Base-by-base conservation (phyloP, 2,113 vertebrate genomes). In the Festucalex cinctus region DNA sequence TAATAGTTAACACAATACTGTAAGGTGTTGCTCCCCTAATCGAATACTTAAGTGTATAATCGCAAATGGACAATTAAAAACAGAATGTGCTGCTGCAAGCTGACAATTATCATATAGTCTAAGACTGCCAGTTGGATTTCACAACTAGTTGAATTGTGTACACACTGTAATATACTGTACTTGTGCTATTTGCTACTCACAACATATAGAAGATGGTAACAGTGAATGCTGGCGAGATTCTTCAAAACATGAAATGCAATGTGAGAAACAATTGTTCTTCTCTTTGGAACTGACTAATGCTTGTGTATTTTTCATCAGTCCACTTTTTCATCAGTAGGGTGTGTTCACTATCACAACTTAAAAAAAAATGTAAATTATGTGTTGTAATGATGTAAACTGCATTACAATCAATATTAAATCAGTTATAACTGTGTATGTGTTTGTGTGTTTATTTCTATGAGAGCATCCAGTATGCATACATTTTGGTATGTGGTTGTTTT, bases 381-480 rank as follows among this genome's bases (percentile, higher is more conserved):
- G 20, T 37, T 61, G 37, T 61, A 14, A 41, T 61, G 14, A 82
- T 85, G 78, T 76, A 73, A 78, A 70, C 78, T 79, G 64, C 83
- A 73, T 75, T 71, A 76, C 78, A 74, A 62, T 79, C 36, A 26
- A 61, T 80, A 86, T 76, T 83, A 85, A 84, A 85, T 79, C 75
- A 24, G 9, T 41, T 61, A 37, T 60, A 39, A 61, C n/a, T 2
- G 19, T 37, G 19, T 16, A 37, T 20, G 57, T 36, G 6, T 20
- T 59, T 35, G 24, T n/a, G 19, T 7, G 17, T 24, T 24, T 49
- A 32, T 32, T 32, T n/a, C n/a, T n/a, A n/a, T n/a, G n/a, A n/a
- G n/a, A n/a, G n/a, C n/a, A n/a, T n/a, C n/a, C n/a, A n/a, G n/a
- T n/a, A n/a, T n/a, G n/a, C n/a, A n/a, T n/a, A n/a, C n/a, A n/a